phyloP scores from a whole-genome alignment of 2,113 vertebrate species.

The Genyomyrus donnyi region DNA sequence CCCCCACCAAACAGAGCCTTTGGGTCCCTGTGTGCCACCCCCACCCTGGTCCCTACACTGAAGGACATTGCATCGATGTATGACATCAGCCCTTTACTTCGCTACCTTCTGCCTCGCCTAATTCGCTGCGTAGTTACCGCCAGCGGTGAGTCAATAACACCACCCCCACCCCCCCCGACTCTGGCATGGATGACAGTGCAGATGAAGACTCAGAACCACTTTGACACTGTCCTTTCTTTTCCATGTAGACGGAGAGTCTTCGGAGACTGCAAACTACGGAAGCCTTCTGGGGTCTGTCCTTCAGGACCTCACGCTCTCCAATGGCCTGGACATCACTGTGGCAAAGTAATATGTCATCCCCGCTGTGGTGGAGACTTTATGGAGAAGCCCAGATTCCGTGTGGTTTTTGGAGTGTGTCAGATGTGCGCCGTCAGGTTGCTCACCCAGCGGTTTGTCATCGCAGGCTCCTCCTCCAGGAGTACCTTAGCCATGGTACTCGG shows the following conservation, averaged over 20 bases:
- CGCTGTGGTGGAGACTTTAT: neutral
- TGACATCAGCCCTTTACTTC: conserved; percentile 73
- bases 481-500: conserved; percentile 58
- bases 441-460: neutral
- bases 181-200: neutral
- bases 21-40: conserved; percentile 57
- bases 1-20: conserved; percentile 57
- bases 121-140: conserved; percentile 43
- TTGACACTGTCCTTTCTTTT: neutral
- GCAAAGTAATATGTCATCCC: conserved; percentile 59
- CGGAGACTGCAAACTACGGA: conserved; percentile 38
- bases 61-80: conserved; percentile 63
- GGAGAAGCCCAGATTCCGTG: neutral
- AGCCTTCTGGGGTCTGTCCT: conserved; percentile 67
- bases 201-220: neutral
- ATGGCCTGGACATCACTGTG: conserved; percentile 60
- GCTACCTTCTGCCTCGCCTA: conserved; percentile 79
- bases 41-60: conserved; percentile 60
- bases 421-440: neutral
- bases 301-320: conserved; percentile 61
- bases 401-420: neutral
- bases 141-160: conserved; percentile 37
- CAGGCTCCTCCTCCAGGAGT: conserved; percentile 72
- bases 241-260: conserved; percentile 45
- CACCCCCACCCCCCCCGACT: neutral